Percentiles rank a stretch among this genome's conserved stretches.
phyloP scores from a whole-genome alignment of 2,113 vertebrate genomes.

The Ceuthmochares aereus region DNA sequence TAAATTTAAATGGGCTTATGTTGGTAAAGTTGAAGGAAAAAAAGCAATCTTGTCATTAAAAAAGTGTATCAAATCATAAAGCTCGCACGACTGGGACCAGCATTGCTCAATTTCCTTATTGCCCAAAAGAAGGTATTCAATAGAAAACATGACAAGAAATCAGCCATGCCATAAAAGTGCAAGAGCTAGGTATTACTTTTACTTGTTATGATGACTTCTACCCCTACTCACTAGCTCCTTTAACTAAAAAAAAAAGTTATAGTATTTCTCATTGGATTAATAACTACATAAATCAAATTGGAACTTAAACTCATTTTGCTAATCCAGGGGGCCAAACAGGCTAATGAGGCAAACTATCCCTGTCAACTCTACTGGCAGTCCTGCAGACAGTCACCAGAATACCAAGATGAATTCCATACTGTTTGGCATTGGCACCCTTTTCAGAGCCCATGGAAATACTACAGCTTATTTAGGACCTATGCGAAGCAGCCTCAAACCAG shows the following conservation, averaged over 20 bases:
- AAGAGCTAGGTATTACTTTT: not conserved
- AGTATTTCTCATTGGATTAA: not conserved
- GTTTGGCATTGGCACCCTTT: accelerated
- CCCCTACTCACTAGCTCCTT: not conserved
- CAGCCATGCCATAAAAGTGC: not conserved
- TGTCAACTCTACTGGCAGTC: not conserved
- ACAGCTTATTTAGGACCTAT: not conserved
- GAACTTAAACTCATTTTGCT: not conserved
- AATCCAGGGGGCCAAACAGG: not conserved
- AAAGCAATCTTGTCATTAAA: not conserved
- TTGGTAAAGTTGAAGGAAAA: not conserved
- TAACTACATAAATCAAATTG: not conserved
- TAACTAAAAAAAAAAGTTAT: not conserved
- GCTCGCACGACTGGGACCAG: not conserved
- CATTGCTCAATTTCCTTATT: not conserved
- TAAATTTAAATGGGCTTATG: not conserved
- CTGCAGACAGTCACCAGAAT: not conserved
- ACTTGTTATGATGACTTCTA: not conserved
- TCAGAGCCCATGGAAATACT: not conserved
- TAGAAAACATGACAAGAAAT: not conserved
- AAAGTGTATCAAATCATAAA: not conserved
- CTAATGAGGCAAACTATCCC: not conserved
- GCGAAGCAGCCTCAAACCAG: not conserved
- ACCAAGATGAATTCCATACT: not conserved
- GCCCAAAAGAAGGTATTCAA: not conserved